Percentiles rank a stretch among this genome's conserved stretches.
Conservation (phyloP, 2,797 vertebrate species). For the Emydoidea blandingii region DNA sequence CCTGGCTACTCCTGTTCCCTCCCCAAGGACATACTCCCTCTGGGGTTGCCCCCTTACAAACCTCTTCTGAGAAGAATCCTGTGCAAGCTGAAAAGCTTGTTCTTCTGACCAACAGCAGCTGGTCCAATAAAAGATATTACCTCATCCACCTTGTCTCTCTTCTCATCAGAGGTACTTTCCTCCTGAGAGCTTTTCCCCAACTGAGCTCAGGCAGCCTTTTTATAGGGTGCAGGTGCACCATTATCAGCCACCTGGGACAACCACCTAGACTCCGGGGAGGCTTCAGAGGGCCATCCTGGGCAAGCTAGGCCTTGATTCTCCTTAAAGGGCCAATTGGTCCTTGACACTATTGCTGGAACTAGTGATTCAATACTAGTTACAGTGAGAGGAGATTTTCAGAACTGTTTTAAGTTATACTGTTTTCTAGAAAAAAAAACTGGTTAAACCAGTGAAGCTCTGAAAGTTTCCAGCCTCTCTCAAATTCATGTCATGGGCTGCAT, state of each 20-base stretch:
- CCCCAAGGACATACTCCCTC: not conserved
- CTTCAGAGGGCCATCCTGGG: not conserved
- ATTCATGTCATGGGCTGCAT: not conserved
- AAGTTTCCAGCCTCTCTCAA: constrained; percentile 11
- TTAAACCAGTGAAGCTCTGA: not conserved
- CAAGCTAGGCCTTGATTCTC: not conserved
- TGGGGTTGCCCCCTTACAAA: not conserved
- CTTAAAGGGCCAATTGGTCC: not conserved
- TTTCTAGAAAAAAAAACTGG: constrained; percentile 4
- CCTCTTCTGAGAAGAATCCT: not conserved
- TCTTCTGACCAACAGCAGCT: not conserved
- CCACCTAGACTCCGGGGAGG: not conserved
- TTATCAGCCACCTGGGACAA: not conserved
- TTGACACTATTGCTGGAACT: not conserved
- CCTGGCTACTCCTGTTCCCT: not conserved
- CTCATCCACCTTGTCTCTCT: not conserved
- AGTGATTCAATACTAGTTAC: not conserved
- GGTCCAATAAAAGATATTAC: not conserved
- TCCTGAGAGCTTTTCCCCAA: not conserved
- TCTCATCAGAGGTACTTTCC: not conserved
- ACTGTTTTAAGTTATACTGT: not conserved
- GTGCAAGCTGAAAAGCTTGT: no score
- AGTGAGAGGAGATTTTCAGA: not conserved
- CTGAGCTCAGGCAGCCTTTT: not conserved
- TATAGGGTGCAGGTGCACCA: not conserved